A percentile compares a stretch with the other conserved stretches of the same genome.
These are phyloP conservation scores for Zaprionus lineosus DNA, from an alignment of 2,888 invertebrate genomes.

Conservation along the genomic window DNA sequence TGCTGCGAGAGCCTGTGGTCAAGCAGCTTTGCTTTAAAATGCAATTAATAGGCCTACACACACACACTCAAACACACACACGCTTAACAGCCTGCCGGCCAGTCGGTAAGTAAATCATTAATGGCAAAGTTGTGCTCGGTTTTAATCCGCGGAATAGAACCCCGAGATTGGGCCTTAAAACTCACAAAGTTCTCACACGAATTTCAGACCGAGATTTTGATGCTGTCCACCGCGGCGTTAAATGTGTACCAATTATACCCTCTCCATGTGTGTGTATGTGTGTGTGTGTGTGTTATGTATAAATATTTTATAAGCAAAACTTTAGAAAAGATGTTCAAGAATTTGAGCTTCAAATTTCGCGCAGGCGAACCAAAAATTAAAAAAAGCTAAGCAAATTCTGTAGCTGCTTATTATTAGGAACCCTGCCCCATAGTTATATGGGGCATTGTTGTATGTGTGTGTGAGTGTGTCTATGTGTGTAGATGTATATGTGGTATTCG, in stretches of 20 bases:
- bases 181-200: constrained; percentile 69
- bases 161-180: constrained; percentile 25
- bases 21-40: constrained; percentile 46
- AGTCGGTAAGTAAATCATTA: constrained; percentile 70
- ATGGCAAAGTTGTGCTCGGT: constrained; percentile 61
- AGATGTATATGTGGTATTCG: constrained; percentile 55
- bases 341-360: constrained; percentile 71
- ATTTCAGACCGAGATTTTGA: constrained; percentile 49
- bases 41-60: constrained; percentile 54
- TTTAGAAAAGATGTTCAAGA: constrained; percentile 49
- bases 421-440: constrained; percentile 62
- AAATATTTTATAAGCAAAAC: constrained; percentile 20
- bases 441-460: constrained; percentile 36
- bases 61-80: constrained; percentile 8
- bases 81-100: constrained; percentile 58
- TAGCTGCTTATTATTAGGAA: constrained; percentile 55
- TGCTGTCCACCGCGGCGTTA: constrained; percentile 57
- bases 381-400: constrained; percentile 69
- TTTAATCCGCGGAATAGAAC: constrained; percentile 53
- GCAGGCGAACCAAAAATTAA: constrained; percentile 41
- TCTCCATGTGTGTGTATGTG: background rate
- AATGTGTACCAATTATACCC: constrained; percentile 67
- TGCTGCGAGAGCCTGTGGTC: constrained; percentile 35
- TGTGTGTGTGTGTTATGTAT: constrained; percentile 20
- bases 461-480: constrained; percentile 16